phyloP scores from a whole-genome alignment of 2,888 invertebrate species.

The Criorhina ranunculi region DNA sequence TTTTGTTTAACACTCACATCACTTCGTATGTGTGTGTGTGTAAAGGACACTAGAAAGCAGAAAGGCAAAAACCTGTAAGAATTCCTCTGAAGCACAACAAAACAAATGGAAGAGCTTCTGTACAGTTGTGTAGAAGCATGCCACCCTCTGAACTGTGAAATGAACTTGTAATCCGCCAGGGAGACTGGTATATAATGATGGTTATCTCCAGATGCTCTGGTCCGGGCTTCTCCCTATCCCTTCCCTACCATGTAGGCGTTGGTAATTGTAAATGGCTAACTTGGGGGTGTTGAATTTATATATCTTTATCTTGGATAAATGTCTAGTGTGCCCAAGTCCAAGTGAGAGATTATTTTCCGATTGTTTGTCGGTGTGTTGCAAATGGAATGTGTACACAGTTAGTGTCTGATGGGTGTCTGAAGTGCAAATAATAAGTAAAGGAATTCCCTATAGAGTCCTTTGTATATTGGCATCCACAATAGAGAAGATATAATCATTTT shows the following conservation, averaged over 20 bases:
- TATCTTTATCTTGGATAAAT: constrained; percentile 49
- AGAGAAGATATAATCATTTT: constrained; percentile 39
- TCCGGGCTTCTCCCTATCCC: not conserved
- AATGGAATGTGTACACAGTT: constrained; percentile 28
- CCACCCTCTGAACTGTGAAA: constrained; percentile 60
- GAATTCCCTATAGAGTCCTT: constrained; percentile 54
- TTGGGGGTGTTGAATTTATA: constrained; percentile 47
- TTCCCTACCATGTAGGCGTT: constrained; percentile 46
- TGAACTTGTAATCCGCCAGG: constrained; percentile 61
- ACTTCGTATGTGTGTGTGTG: not conserved
- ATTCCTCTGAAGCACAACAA: constrained; percentile 52
- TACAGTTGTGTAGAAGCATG: constrained; percentile 15
- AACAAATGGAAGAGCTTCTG: constrained; percentile 20
- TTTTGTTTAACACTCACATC: not conserved
- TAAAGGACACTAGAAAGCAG: constrained; percentile 27
- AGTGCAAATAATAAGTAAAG: constrained; percentile 50
- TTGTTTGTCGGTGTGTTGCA: constrained; percentile 35
- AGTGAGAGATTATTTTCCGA: constrained; percentile 62
- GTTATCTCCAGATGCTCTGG: constrained; percentile 43
- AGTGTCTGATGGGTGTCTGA: constrained; percentile 4
- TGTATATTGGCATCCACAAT: constrained; percentile 37
- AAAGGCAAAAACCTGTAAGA: constrained; percentile 33
- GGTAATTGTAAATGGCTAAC: constrained; percentile 60
- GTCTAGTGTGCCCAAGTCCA: constrained; percentile 29
- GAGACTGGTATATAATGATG: constrained; percentile 12